phyloP scores from a whole-genome alignment of 2,113 vertebrate species.

The Haemorhous mexicanus region DNA sequence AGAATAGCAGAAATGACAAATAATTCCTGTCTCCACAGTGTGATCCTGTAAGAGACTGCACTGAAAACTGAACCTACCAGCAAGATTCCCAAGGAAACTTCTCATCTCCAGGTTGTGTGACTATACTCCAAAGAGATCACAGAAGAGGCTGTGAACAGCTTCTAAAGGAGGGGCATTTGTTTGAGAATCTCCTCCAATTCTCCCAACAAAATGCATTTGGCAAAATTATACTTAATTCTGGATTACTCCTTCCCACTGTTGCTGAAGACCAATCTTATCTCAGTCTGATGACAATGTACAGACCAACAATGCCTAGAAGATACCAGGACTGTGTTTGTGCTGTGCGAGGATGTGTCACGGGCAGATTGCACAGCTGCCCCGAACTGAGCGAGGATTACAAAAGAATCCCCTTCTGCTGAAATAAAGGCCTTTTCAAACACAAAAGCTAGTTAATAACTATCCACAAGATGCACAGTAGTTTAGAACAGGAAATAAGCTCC shows the following conservation, averaged over 20 bases:
- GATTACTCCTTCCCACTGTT: not conserved
- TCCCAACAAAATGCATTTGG: not conserved
- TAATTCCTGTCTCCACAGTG: not conserved
- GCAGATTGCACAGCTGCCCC: not conserved
- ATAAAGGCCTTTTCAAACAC: not conserved
- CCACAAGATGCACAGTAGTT: rapidly evolving
- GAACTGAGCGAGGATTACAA: rapidly evolving
- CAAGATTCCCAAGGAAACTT: not conserved
- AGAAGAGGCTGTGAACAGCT: not conserved
- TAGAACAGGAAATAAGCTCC: slow-evolving; percentile 27
- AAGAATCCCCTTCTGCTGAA: not conserved
- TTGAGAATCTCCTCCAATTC: not conserved
- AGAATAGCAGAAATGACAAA: not conserved
- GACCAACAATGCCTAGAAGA: not conserved
- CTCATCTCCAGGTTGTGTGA: not conserved
- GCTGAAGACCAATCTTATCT: not conserved
- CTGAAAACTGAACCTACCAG: not conserved
- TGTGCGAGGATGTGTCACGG: not conserved
- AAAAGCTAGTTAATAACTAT: not conserved
- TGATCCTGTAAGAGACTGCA: not conserved
- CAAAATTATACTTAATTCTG: not conserved
- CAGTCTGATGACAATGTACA: not conserved
- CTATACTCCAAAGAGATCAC: not conserved
- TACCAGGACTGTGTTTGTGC: rapidly evolving
- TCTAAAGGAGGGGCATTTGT: not conserved